phyloP scores from a whole-genome alignment of 2,113 vertebrate genomes.

The Damaliscus lunatus region DNA sequence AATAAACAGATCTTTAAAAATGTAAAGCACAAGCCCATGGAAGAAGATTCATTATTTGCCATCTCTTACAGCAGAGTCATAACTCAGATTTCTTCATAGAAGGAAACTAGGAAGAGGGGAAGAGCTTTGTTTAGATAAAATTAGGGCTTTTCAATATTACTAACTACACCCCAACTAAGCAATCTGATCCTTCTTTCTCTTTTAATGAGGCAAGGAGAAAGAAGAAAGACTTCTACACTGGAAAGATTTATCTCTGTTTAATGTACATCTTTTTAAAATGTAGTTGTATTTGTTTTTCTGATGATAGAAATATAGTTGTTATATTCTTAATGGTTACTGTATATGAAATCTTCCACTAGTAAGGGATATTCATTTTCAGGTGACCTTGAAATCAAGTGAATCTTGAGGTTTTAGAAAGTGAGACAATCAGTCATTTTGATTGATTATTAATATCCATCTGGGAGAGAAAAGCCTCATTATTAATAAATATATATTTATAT shows the following conservation, averaged over 20 bases:
- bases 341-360: not conserved
- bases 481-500: not conserved
- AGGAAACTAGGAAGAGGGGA: not conserved
- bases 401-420: not conserved
- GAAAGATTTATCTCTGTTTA: not conserved
- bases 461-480: not conserved
- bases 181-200: not conserved
- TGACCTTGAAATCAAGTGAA: not conserved
- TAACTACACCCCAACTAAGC: not conserved
- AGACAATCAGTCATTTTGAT: not conserved
- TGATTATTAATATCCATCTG: not conserved
- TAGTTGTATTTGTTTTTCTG: not conserved
- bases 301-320: not conserved
- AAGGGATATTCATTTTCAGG: not conserved
- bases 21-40: not conserved
- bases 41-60: not conserved
- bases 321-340: not conserved
- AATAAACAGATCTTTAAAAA: not conserved
- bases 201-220: not conserved
- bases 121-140: not conserved
- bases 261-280: not conserved
- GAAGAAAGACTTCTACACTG: not conserved
- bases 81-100: not conserved
- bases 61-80: not conserved
- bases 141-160: not conserved